These are phyloP conservation scores for Chiroxiphia lanceolata DNA, from an alignment of 2,797 vertebrate genomes.

Conservation along the genomic window DNA sequence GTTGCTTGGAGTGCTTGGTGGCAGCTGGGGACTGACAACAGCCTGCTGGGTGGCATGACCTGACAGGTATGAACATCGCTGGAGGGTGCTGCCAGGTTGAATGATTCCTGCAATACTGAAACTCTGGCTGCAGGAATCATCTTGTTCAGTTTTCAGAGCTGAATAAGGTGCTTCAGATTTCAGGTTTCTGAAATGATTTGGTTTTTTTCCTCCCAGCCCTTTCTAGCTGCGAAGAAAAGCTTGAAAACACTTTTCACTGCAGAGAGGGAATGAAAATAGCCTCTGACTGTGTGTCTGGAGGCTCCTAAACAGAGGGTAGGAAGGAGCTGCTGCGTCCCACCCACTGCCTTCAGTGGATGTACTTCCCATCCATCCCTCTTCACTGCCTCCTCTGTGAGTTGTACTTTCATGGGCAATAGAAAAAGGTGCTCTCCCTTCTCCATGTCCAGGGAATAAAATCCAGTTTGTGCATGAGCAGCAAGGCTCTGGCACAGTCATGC, in stretches of 20 bases:
- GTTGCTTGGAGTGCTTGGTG: background rate
- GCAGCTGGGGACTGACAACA: background rate
- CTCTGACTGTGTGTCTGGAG: background rate
- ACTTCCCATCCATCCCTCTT: background rate
- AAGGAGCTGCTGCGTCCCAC: background rate
- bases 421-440: background rate
- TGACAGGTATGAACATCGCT: background rate
- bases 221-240: background rate
- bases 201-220: background rate
- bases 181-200: background rate
- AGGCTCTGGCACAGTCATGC: background rate
- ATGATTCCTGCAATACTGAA: background rate
- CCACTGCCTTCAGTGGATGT: background rate
- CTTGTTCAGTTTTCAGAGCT: background rate
- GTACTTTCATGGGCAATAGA: rapidly evolving
- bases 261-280: background rate
- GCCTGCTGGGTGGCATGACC: background rate
- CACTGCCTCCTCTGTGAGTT: background rate
- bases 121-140: background rate
- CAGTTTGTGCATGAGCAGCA: background rate
- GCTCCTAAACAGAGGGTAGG: background rate
- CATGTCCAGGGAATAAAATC: background rate
- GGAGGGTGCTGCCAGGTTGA: background rate
- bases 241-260: background rate
- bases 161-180: background rate